Evolutionary conservation across 1,140 invertebrate species (phyloP).

Genomic region (Pseudomyrmex pallidus): DNA sequence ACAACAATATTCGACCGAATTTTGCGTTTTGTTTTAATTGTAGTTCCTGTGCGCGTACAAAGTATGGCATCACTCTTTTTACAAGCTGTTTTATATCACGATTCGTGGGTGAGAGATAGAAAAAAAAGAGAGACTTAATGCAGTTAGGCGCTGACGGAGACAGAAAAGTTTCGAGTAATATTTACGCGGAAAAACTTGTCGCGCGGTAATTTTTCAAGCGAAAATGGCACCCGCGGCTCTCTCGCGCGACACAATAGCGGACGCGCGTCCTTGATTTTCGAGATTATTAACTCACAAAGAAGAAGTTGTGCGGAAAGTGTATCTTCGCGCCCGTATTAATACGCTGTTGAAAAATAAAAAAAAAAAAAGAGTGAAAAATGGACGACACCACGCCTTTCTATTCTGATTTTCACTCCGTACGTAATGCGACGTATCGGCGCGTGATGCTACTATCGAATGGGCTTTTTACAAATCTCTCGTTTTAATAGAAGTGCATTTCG

Average conservation of each 20-base stretch:
- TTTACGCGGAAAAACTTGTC: slow-evolving; percentile 10
- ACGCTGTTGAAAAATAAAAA: neutral
- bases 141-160: slow-evolving; percentile 24
- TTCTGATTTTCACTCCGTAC: slow-evolving; percentile 27
- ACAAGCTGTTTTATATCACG: neutral
- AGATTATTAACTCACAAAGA: slow-evolving; percentile 35
- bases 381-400: slow-evolving; percentile 10
- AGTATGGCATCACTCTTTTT: neutral
- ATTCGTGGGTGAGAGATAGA: neutral
- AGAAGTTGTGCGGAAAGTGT: slow-evolving; percentile 5
- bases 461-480: neutral
- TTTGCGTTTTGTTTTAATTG: neutral
- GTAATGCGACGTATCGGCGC: slow-evolving; percentile 1
- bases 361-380: slow-evolving; percentile 4
- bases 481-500: neutral
- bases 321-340: neutral
- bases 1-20: slow-evolving; percentile 57
- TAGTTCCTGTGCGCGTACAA: neutral
- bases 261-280: slow-evolving; percentile 45
- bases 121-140: slow-evolving; percentile 17
- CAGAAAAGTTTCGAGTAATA: slow-evolving; percentile 44
- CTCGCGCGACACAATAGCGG: neutral
- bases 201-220: slow-evolving; percentile 32
- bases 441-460: neutral
- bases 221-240: neutral